Evolutionary conservation across 2,888 invertebrate species (phyloP).

Genomic region (Hypolimnas misippus): DNA sequence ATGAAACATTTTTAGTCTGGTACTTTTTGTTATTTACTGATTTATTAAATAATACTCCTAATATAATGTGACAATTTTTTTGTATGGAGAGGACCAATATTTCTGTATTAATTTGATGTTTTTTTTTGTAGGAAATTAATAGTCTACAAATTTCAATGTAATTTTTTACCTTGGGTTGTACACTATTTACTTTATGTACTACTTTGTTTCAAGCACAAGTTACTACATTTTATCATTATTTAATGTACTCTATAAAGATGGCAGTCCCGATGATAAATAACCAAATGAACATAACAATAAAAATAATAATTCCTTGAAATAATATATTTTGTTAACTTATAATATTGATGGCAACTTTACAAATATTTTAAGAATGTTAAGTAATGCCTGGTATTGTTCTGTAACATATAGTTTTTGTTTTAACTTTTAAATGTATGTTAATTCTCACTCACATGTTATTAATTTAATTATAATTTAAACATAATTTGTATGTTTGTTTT

Average conservation of each 20-base stretch:
- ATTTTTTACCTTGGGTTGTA: too few species aligned
- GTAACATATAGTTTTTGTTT: conserved; percentile 18
- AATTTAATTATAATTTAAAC: neutral
- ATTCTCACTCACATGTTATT: neutral
- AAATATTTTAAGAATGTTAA: neutral
- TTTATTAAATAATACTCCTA: too few species aligned
- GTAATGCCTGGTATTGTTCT: conserved; percentile 22
- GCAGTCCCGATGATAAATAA: conserved; percentile 33
- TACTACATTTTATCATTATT: neutral
- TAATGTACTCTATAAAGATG: conserved; percentile 15
- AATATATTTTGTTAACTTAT: neutral
- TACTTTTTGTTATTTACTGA: neutral
- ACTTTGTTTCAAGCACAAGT: neutral
- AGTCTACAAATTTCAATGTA: too few species aligned
- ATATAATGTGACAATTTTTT: too few species aligned
- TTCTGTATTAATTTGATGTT: too few species aligned
- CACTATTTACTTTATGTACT: too few species aligned
- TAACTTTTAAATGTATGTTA: conserved; percentile 5
- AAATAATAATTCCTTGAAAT: neutral
- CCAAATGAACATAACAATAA: conserved; percentile 34
- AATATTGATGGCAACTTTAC: neutral
- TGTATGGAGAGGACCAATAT: too few species aligned
- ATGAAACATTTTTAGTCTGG: neutral
- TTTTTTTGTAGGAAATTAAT: too few species aligned
- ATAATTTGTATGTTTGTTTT: conserved; percentile 1